Conservation (phyloP, 2,797 vertebrate genomes). For the Melopsittacus undulatus region DNA sequence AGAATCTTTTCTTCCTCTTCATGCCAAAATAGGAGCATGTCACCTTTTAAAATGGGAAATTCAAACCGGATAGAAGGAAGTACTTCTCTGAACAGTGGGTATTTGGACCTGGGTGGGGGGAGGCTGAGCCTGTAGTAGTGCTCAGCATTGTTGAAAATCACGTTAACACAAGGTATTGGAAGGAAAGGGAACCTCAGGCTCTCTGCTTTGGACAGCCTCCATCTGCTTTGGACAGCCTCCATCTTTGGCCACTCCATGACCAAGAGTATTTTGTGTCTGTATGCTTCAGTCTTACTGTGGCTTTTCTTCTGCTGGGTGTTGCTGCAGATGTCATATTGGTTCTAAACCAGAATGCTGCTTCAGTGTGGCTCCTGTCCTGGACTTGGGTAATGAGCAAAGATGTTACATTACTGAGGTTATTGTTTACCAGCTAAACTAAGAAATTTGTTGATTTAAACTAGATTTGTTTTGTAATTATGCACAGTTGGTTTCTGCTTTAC, state of each 20-base stretch:
- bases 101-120: neutral
- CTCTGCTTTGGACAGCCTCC: neutral
- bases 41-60: neutral
- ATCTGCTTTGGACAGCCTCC: neutral
- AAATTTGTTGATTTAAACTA: neutral
- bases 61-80: neutral
- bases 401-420: neutral
- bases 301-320: neutral
- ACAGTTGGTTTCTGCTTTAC: neutral
- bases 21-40: neutral
- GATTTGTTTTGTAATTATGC: neutral
- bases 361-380: neutral
- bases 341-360: neutral
- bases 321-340: neutral
- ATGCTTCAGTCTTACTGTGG: neutral
- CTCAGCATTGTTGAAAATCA: neutral
- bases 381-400: neutral
- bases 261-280: neutral
- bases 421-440: neutral
- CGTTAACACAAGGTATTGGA: neutral
- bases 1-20: neutral
- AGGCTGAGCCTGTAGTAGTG: neutral
- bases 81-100: neutral
- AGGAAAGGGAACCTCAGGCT: neutral
- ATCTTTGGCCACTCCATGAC: no score